These are phyloP conservation scores for Sepioteuthis lessoniana DNA, from an alignment of 2,888 invertebrate species.

Conservation along the genomic window DNA sequence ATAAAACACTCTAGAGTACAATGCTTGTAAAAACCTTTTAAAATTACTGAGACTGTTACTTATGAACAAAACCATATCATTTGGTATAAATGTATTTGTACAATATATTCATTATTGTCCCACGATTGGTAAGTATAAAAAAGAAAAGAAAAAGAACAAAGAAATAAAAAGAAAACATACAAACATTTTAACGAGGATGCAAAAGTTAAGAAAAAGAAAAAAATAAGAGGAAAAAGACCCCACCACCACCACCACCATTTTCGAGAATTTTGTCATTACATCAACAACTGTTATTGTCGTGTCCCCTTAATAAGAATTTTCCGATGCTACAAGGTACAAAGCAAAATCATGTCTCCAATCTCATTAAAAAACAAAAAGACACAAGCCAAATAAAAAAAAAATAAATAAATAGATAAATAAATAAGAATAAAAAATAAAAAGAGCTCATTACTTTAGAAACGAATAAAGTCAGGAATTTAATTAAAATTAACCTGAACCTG, in stretches of 20 bases:
- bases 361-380: not conserved
- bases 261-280: not conserved
- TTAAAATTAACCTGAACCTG: conserved; percentile 24
- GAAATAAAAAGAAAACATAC: not conserved
- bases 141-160: not conserved
- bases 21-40: no score
- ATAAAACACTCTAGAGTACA: no score
- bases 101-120: not conserved
- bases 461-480: not conserved
- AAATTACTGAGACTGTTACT: not conserved
- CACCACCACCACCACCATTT: not conserved
- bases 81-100: not conserved
- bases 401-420: no score
- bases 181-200: not conserved
- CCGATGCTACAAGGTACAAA: conserved; percentile 6
- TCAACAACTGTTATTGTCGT: not conserved
- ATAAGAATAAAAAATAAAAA: not conserved
- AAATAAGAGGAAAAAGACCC: not conserved
- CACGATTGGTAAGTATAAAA: not conserved
- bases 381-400: not conserved
- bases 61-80: not conserved
- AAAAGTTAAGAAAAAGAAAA: not conserved
- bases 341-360: conserved; percentile 21
- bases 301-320: conserved; percentile 33
- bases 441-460: not conserved